These are phyloP conservation scores for Ceratosolen solmsi DNA, from an alignment of 1,140 invertebrate genomes.

Conservation along the genomic window DNA sequence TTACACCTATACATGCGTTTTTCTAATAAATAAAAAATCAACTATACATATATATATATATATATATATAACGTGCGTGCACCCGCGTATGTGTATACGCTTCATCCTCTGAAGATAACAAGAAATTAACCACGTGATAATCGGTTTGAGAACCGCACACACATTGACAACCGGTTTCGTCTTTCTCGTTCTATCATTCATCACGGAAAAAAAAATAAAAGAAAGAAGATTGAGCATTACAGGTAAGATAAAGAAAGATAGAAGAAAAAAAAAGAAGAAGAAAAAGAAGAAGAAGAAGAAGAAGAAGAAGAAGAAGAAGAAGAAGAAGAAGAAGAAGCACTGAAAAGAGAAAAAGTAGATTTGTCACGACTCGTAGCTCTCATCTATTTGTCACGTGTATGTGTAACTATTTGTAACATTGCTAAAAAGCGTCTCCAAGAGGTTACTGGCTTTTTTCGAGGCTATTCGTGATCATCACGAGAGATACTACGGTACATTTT, in stretches of 20 bases:
- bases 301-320: neutral
- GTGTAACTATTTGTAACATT: constrained; percentile 15
- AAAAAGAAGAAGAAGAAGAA: neutral
- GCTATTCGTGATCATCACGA: neutral
- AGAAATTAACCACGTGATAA: neutral
- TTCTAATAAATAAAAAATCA: neutral
- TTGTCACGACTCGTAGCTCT: neutral
- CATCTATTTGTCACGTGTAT: neutral
- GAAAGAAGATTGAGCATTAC: neutral
- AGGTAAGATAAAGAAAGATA: neutral
- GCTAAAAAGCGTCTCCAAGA: neutral
- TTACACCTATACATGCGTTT: too few relatives aligned
- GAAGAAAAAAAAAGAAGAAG: neutral
- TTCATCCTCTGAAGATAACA: neutral
- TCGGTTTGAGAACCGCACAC: neutral
- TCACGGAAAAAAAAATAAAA: neutral
- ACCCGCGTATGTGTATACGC: too few relatives aligned
- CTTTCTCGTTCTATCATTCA: neutral
- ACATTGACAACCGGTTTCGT: neutral
- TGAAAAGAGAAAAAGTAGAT: constrained; percentile 1
- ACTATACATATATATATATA: neutral
- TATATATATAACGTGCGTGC: too few relatives aligned
- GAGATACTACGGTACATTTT: neutral
- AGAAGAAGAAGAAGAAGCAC: neutral
- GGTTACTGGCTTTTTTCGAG: neutral